Conservation (phyloP, 1,140 invertebrate species). For the Listronotus oregonensis region DNA sequence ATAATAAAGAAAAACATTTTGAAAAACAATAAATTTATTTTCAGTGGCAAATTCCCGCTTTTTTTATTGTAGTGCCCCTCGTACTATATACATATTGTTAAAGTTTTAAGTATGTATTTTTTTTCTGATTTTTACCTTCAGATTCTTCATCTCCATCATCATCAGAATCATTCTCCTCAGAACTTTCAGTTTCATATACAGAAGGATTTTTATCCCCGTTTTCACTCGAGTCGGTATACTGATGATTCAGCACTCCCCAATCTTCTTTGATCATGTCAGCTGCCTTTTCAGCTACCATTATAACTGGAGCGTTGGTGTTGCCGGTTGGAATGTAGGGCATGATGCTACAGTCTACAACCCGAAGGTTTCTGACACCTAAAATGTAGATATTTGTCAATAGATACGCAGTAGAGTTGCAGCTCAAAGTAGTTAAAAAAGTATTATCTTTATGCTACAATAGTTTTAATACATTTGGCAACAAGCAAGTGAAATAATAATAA, state of each 20-base stretch:
- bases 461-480: too few relatives aligned
- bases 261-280: slow-evolving; percentile 72
- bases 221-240: slow-evolving; percentile 24
- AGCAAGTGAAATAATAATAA: too few relatives aligned
- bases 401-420: too few relatives aligned
- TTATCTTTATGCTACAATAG: too few relatives aligned
- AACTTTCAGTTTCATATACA: background rate
- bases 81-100: too few relatives aligned
- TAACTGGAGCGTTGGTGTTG: slow-evolving; percentile 77
- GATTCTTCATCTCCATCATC: slow-evolving; percentile 4
- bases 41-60: too few relatives aligned
- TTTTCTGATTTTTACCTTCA: background rate
- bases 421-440: too few relatives aligned
- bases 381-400: background rate
- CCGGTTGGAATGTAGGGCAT: slow-evolving; percentile 76
- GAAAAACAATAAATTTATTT: too few relatives aligned
- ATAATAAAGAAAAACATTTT: too few relatives aligned
- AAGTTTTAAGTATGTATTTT: too few relatives aligned
- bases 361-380: slow-evolving; percentile 67
- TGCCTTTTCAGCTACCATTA: slow-evolving; percentile 81
- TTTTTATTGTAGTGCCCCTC: too few relatives aligned
- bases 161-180: background rate
- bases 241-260: slow-evolving; percentile 50
- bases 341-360: slow-evolving; percentile 80
- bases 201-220: slow-evolving; percentile 6